Base-by-base conservation (phyloP, 1,140 invertebrate genomes). In the Rhagoletis pomonella region DNA sequence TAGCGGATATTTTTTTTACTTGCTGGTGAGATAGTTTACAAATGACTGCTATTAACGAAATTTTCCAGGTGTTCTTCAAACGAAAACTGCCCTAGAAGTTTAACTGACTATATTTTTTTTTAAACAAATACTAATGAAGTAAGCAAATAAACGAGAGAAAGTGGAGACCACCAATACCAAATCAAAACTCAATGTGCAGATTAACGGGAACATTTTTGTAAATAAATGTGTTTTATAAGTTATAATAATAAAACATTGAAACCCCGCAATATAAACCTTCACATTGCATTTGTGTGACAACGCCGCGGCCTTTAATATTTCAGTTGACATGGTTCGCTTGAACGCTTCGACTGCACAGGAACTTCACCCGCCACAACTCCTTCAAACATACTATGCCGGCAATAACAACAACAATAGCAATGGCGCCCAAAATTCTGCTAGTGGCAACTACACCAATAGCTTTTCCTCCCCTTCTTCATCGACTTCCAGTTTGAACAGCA, bases 291-390 rank as follows among this genome's bases (percentile, higher is more conserved):
- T 29, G 29, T 29, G 29, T 29, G 29, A 1, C 29, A 29, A 29
- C 29, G 29, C 29, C 29, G 29, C 29, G n/a, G 4, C 17, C 6
- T 3, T 3, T 47, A 73, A 47, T 9, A 29, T 55, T 19, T 5
- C 47, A 2, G 19, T 81, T 89, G 91, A 90, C 86, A 91, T 92
- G 91, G 91, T 92, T 90, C 91, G 91, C 89, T 89, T 91, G 88
- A 92, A 92, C 90, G 91, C 90, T 90, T 29, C 69, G 47, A 90
- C 69, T 62, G 17, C 87, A 44, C 73, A 77, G 17, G 87, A 87
- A 60, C 73, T 64, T 39, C 58, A 87, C 29, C 29, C 58, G 19
- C 58, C 39, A 17, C 69, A 84, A 29, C 55, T 89, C 88, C 90
- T 90, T 88, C 90, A 91, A 60, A 12, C 42, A 59, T 50, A 90